phyloP scores from a whole-genome alignment of 2,888 invertebrate genomes.

The Hemaris fuciformis region DNA sequence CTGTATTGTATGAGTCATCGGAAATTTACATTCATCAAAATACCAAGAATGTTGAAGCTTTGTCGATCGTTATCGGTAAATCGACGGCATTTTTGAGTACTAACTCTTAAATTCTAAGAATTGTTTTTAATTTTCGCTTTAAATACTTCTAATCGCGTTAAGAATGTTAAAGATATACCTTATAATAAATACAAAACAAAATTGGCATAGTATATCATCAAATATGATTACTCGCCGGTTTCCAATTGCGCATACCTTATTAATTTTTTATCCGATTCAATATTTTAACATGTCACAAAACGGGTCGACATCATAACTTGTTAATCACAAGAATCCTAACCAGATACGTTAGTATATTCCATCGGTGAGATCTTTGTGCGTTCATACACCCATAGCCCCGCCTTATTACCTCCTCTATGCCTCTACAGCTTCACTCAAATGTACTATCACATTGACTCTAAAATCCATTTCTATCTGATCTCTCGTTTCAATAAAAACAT shows the following conservation, averaged over 20 bases:
- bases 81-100: neutral
- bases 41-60: neutral
- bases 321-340: conserved; percentile 58
- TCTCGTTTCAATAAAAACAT: conserved; percentile 69
- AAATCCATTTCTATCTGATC: conserved; percentile 57
- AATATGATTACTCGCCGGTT: neutral
- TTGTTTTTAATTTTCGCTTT: neutral
- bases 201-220: neutral
- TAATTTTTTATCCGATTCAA: conserved; percentile 34
- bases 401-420: conserved; percentile 74
- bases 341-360: conserved; percentile 57
- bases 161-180: neutral
- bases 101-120: neutral
- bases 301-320: conserved; percentile 48
- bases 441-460: conserved; percentile 56
- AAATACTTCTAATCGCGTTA: no score
- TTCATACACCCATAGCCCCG: conserved; percentile 74
- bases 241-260: conserved; percentile 2
- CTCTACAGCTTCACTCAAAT: conserved; percentile 60
- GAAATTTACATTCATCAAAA: neutral
- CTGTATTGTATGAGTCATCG: neutral
- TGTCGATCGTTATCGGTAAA: neutral
- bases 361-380: conserved; percentile 68
- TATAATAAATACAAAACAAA: neutral
- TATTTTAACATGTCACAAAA: conserved; percentile 40